Evolutionary conservation across 2,797 vertebrate species (phyloP).

Genomic region (Loris lydekkerianus): DNA sequence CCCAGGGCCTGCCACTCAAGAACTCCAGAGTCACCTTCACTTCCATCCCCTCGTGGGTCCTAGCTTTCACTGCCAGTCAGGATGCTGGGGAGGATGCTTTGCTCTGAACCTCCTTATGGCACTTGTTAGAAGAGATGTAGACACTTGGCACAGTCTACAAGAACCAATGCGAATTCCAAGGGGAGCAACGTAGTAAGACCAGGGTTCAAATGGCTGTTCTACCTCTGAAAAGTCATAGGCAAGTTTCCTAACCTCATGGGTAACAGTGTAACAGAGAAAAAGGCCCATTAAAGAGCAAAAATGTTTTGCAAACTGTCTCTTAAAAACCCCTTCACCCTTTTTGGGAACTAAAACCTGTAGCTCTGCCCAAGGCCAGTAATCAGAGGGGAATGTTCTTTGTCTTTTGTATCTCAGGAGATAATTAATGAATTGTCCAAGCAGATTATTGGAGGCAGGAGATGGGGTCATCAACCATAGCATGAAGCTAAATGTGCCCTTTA

Average conservation of each 20-base stretch:
- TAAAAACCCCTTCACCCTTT: too few relatives aligned
- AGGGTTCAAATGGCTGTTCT: not conserved
- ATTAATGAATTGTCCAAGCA: too few relatives aligned
- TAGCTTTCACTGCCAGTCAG: not conserved
- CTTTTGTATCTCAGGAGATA: too few relatives aligned
- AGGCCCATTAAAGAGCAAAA: too few relatives aligned
- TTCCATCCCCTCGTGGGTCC: not conserved
- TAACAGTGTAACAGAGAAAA: too few relatives aligned
- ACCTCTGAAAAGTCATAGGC: not conserved
- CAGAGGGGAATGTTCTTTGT: too few relatives aligned
- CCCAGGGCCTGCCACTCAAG: not conserved
- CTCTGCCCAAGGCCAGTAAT: too few relatives aligned
- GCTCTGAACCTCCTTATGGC: not conserved
- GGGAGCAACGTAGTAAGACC: not conserved
- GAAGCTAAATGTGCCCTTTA: too few relatives aligned
- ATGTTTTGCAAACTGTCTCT: too few relatives aligned
- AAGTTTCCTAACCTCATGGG: not conserved
- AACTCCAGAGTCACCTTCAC: not conserved
- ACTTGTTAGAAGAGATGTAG: not conserved
- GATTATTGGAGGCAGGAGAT: too few relatives aligned
- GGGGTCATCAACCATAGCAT: too few relatives aligned
- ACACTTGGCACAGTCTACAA: not conserved
- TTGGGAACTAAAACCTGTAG: too few relatives aligned
- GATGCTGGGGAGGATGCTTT: not conserved
- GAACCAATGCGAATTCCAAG: conserved; percentile 1